Percentiles rank a stretch among this genome's conserved stretches.
These are phyloP conservation scores for Colius striatus DNA, from an alignment of 2,113 vertebrate species.

Conservation along the genomic window DNA sequence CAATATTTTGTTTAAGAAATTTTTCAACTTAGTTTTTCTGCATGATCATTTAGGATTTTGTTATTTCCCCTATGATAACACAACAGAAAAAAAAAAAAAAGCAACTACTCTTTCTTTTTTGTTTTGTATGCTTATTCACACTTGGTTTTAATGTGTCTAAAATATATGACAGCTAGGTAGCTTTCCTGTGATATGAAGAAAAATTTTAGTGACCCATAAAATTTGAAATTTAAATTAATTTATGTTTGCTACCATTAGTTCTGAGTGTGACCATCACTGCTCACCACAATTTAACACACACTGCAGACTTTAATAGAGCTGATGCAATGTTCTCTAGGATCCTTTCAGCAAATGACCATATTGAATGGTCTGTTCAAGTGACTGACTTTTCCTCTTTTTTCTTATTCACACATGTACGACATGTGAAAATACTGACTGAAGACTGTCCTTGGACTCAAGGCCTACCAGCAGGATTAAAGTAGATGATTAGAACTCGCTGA, in stretches of 20 bases:
- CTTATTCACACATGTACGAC: neutral
- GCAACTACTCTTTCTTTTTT: neutral
- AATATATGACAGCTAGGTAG: neutral
- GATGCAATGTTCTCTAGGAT: neutral
- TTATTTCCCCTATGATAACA: neutral
- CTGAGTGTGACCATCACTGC: slow-evolving; percentile 36
- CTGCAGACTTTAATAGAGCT: slow-evolving; percentile 25
- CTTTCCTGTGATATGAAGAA: neutral
- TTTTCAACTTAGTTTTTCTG: neutral
- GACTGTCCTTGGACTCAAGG: neutral
- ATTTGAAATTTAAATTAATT: slow-evolving; percentile 33
- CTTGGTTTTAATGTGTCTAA: neutral
- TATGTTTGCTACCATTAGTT: slow-evolving; percentile 47
- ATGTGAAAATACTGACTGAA: neutral
- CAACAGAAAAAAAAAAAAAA: neutral
- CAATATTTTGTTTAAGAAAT: neutral
- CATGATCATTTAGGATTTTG: neutral
- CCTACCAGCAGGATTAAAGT: neutral
- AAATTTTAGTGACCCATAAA: slow-evolving; percentile 27
- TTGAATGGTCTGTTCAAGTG: slow-evolving; percentile 15
- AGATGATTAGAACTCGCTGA: neutral
- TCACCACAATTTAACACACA: slow-evolving; percentile 48
- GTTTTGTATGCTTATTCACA: neutral
- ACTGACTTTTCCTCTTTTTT: slow-evolving; percentile 5
- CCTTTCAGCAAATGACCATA: slow-evolving; percentile 17